These are phyloP conservation scores for Cephus rjabovi DNA, from an alignment of 2,888 invertebrate genomes.

Conservation along the genomic window DNA sequence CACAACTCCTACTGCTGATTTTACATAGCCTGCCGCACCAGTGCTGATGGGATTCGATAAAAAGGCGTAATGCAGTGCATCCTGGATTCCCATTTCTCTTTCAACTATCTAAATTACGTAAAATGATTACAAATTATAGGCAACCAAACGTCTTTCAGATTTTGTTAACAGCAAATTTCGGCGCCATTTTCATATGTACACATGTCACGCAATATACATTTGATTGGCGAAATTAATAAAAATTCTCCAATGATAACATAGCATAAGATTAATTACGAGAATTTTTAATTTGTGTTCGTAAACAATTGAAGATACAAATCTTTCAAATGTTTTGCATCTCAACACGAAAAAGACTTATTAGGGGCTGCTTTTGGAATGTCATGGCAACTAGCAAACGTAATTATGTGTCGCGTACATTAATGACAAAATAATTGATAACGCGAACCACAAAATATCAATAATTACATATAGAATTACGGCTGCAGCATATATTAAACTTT, in stretches of 20 bases:
- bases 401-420: not conserved
- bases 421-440: not conserved
- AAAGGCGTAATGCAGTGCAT: constrained; percentile 43
- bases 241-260: not conserved
- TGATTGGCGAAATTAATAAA: not conserved
- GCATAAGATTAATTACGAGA: not conserved
- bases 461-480: not conserved
- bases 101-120: not conserved
- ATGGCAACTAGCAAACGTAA: not conserved
- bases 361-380: not conserved
- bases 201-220: not conserved
- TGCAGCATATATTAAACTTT: not conserved
- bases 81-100: constrained; percentile 43
- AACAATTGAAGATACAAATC: not conserved
- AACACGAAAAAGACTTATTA: not conserved
- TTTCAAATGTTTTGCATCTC: not conserved
- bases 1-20: constrained; percentile 42
- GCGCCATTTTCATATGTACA: not conserved
- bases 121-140: not conserved
- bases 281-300: not conserved
- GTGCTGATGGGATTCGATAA: constrained; percentile 50
- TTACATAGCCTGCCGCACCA: constrained; percentile 38
- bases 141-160: not conserved
- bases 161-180: not conserved
- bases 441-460: not conserved